These are phyloP conservation scores for Karalla daura DNA, from an alignment of 2,797 vertebrate species.

Conservation along the genomic window DNA sequence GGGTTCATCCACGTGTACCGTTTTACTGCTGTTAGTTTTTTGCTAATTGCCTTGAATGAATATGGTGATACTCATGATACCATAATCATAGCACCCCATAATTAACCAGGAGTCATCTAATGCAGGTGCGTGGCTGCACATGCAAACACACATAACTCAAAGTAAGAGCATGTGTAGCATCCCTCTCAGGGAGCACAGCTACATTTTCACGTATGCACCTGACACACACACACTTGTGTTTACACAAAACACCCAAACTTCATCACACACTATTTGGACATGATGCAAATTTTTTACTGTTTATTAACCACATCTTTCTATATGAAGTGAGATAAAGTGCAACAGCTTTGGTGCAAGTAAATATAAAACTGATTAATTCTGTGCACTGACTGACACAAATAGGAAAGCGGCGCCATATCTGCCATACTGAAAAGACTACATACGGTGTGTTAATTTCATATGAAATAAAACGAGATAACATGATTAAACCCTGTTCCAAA, in stretches of 20 bases:
- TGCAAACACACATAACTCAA: neutral
- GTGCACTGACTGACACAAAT: neutral
- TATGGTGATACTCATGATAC: conserved; percentile 38
- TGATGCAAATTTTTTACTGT: neutral
- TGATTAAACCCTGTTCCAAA: conserved; percentile 2
- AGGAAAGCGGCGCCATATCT: too few species aligned
- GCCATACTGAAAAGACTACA: too few species aligned
- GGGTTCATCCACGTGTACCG: conserved; percentile 15
- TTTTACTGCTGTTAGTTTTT: conserved; percentile 23
- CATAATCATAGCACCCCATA: conserved; percentile 40
- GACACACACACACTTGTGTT: conserved; percentile 1
- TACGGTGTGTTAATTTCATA: too few species aligned
- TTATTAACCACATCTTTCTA: neutral
- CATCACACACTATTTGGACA: conserved; percentile 19
- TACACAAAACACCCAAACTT: conserved; percentile 7
- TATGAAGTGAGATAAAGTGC: neutral
- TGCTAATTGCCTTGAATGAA: conserved; percentile 63
- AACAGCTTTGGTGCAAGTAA: neutral
- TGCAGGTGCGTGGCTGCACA: conserved; percentile 9
- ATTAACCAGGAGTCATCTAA: conserved; percentile 29
- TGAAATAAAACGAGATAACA: too few species aligned
- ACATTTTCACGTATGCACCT: neutral
- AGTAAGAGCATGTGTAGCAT: neutral
- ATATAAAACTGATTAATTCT: neutral
- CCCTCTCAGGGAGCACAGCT: conserved; percentile 3